Evolutionary conservation across 2,113 vertebrate genomes (phyloP), one percentile per base, ranked within the genome.

Genomic region (Solenodon paradoxus): DNA sequence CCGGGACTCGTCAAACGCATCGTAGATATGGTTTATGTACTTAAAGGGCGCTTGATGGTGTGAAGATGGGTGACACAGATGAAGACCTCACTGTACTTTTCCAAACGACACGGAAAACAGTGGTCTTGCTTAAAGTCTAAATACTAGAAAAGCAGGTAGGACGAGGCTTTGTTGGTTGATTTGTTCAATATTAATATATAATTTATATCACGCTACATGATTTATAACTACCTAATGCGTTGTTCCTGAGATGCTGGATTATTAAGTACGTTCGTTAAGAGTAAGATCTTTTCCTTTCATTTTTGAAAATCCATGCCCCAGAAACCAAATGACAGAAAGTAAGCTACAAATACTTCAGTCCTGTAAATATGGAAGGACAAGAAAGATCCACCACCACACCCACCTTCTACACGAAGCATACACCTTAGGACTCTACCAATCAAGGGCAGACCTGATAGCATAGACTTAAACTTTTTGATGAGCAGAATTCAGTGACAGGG

Each of bases 351-450:
- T 5, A 13, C n/a, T n/a, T n/a, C n/a, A n/a, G n/a, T 6, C 7
- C 0, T 3, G 0, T n/a, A 12, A 12, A 30, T 5, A 4, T 1
- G 10, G 12, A 6, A n/a, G 59, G 35, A 8, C 47, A 77, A 24
- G 51, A 35, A 55, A 1, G 0, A 0, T 8, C n/a, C 10, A 20
- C 9, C 32, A 11, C 66, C 57, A 7, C 3, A 12, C 22, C 40
- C 10, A 28, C 19, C 5, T 61, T 1, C 22, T 7, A 10, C 40
- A 24, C 40, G 32, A 26, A 3, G 0, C 2, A 5, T 5, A 15
- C 0, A 19, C 59, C 57, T 35, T 10, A 22, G 11, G 15, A n/a
- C 32, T 20, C 42, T 42, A 22, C 3, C 2, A 9, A 22, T 30
- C 30, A 16, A 47, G 28, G 69, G 32, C 35, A 85, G 30, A 59